These are phyloP conservation scores for Rhinichthys klamathensis DNA, from an alignment of 2,113 vertebrate species.

Conservation along the genomic window DNA sequence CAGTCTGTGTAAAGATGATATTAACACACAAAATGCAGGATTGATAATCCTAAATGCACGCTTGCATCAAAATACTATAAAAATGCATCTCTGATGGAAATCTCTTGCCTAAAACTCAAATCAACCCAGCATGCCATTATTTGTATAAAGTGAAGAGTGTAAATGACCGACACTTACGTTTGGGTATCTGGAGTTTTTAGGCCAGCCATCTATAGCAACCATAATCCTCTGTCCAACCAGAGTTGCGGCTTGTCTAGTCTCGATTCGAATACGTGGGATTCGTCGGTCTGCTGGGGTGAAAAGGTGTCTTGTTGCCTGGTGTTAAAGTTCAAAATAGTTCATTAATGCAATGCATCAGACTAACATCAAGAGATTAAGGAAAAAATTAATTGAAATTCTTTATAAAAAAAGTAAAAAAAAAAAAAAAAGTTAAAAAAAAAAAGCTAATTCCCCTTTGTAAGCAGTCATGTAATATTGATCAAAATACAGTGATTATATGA, in stretches of 20 bases:
- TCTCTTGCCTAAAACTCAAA: not conserved
- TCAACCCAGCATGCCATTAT: not conserved
- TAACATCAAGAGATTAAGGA: not conserved
- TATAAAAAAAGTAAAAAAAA: not conserved
- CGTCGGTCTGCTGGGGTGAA: constrained; percentile 95
- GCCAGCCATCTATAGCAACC: constrained; percentile 96
- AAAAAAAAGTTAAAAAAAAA: too few species aligned
- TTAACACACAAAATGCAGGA: not conserved
- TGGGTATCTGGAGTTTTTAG: constrained; percentile 94
- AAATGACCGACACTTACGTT: constrained; percentile 79
- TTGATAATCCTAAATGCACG: not conserved
- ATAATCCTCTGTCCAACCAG: constrained; percentile 93
- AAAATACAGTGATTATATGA: not conserved
- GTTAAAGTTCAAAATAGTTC: constrained; percentile 2
- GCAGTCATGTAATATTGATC: not conserved
- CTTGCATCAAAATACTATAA: not conserved
- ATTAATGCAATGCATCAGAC: not conserved
- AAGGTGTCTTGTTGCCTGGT: constrained; percentile 90
- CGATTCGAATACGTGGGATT: constrained; percentile 94
- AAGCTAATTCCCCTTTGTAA: too few species aligned
- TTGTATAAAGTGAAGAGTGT: not conserved
- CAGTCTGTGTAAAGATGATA: not conserved
- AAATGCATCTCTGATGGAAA: not conserved
- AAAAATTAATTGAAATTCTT: not conserved
- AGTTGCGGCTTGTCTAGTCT: constrained; percentile 88